A percentile compares a stretch with the other conserved stretches of the same genome.
These are phyloP conservation scores for Myotis findleyi DNA, from an alignment of 2,797 vertebrate genomes.

Conservation along the genomic window DNA sequence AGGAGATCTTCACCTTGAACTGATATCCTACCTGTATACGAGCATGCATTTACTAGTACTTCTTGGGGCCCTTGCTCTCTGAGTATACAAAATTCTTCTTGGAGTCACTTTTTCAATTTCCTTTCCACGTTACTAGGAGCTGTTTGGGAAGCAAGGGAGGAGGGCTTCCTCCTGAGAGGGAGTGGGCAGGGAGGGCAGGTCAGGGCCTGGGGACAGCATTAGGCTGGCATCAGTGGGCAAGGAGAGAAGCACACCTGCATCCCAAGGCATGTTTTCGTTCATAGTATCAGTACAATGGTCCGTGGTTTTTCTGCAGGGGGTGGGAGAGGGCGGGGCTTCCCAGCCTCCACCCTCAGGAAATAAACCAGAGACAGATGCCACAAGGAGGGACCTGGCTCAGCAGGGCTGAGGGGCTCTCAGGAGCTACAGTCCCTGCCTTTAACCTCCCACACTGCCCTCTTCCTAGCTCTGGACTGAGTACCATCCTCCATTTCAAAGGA, in stretches of 20 bases:
- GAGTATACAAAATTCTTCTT: not conserved
- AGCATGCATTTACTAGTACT: not conserved
- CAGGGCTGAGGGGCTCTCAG: rapidly evolving
- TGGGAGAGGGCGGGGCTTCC: rapidly evolving
- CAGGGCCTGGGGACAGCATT: not conserved
- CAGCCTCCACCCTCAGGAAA: not conserved
- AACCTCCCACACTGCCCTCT: not conserved
- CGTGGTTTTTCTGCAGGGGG: rapidly evolving
- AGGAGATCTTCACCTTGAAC: not conserved
- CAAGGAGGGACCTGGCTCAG: not conserved
- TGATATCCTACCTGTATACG: not conserved
- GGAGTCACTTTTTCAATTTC: not conserved
- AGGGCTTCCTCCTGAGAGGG: not conserved
- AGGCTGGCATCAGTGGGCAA: not conserved
- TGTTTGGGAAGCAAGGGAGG: not conserved
- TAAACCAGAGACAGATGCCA: not conserved
- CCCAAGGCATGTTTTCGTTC: not conserved
- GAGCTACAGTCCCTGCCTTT: not conserved
- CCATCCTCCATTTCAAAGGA: not conserved
- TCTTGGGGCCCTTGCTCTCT: not conserved
- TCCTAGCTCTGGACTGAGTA: not conserved
- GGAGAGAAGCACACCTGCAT: no score
- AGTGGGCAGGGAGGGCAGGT: no score
- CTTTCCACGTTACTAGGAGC: not conserved
- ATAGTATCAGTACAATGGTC: not conserved